A percentile compares a stretch with the other conserved stretches of the same genome.
These are phyloP conservation scores for Bostrychus sinensis DNA, from an alignment of 2,113 vertebrate genomes.

Conservation along the genomic window DNA sequence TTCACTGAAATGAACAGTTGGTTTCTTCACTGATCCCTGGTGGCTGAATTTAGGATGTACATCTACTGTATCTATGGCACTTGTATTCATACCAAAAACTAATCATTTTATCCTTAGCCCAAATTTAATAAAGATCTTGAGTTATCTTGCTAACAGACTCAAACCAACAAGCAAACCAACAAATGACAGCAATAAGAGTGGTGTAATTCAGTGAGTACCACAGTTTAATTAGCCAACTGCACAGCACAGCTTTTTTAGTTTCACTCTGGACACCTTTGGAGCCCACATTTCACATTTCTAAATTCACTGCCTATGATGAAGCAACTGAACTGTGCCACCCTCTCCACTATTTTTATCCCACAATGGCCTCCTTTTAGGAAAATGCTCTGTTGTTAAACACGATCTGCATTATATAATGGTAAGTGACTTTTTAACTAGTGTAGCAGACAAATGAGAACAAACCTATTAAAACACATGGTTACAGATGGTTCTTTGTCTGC, in stretches of 20 bases:
- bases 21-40: too few species aligned
- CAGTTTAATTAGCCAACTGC: constrained; percentile 8
- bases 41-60: too few species aligned
- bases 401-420: constrained; percentile 4
- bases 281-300: constrained; percentile 30
- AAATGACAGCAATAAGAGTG: constrained; percentile 1
- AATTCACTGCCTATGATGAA: constrained; percentile 42
- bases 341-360: constrained; percentile 53
- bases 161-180: too few species aligned
- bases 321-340: constrained; percentile 48
- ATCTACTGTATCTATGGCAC: too few species aligned
- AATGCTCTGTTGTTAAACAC: constrained; percentile 11
- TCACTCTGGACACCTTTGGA: constrained; percentile 10
- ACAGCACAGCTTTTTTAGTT: constrained; percentile 8
- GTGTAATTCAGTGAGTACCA: neutral
- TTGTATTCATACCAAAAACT: too few species aligned
- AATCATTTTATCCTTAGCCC: too few species aligned
- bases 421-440: constrained; percentile 13
- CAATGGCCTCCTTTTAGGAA: constrained; percentile 49
- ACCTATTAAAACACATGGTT: constrained; percentile 13
- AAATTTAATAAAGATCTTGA: too few species aligned
- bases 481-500: constrained; percentile 19
- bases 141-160: too few species aligned
- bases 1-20: too few species aligned
- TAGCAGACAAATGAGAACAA: neutral